Evolutionary conservation across 1,140 invertebrate species (phyloP).

Genomic region (Stegodyphus dumicola): DNA sequence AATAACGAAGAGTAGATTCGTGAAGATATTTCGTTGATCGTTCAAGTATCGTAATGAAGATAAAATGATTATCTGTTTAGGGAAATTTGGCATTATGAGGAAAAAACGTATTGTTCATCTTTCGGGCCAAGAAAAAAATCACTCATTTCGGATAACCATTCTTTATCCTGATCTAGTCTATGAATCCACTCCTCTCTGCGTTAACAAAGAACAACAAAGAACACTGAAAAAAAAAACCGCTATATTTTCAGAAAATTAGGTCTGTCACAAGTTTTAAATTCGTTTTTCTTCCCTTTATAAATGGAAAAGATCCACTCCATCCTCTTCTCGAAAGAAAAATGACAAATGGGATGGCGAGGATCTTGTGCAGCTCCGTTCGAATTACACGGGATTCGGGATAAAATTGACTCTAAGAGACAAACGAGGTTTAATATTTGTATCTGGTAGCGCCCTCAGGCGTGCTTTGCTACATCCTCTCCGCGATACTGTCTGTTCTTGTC

Average conservation of each 20-base stretch:
- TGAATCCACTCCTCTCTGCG: background rate
- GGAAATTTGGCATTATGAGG: too few species aligned
- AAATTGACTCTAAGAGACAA: conserved; percentile 47
- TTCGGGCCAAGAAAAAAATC: too few species aligned
- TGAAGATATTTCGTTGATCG: too few species aligned
- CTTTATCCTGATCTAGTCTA: too few species aligned
- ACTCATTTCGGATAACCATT: too few species aligned
- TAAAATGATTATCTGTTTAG: too few species aligned
- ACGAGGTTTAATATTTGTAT: conserved; percentile 58
- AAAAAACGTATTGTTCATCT: too few species aligned
- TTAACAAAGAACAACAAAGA: background rate
- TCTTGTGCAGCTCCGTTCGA: conserved; percentile 20
- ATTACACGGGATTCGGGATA: conserved; percentile 33
- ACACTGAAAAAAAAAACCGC: background rate
- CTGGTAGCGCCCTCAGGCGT: conserved; percentile 1
- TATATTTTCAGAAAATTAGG: conserved; percentile 49
- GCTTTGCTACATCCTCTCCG: too few species aligned
- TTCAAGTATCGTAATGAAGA: too few species aligned
- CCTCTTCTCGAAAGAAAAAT: background rate
- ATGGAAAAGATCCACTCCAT: conserved; percentile 30
- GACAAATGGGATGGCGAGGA: conserved; percentile 41
- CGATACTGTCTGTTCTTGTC: background rate
- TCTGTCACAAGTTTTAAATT: conserved; percentile 49
- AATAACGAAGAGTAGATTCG: too few species aligned
- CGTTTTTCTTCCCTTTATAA: conserved; percentile 27